These are phyloP conservation scores for Ctenochaetus hawaiiensis DNA, from an alignment of 2,797 vertebrate genomes.

Conservation along the genomic window DNA sequence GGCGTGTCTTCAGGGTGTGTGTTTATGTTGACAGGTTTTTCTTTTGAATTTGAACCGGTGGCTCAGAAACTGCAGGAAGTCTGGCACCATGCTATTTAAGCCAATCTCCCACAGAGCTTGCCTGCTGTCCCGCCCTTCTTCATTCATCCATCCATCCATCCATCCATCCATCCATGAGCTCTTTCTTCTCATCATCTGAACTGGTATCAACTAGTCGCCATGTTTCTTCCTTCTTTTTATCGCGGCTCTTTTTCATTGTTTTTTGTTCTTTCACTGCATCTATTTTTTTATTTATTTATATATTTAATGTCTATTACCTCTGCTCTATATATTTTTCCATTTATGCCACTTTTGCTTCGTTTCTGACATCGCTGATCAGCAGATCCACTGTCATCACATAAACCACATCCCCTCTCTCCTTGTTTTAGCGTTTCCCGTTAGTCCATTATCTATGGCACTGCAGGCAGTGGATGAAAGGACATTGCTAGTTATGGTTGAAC, in stretches of 20 bases:
- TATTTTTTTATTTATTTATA: conserved; percentile 17
- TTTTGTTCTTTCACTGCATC: conserved; percentile 2
- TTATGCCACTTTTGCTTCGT: conserved; percentile 15
- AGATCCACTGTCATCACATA: conserved; percentile 41
- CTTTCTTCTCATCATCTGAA: conserved; percentile 39
- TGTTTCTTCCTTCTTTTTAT: conserved; percentile 9
- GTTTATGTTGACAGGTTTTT: conserved; percentile 71
- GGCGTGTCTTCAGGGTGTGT: conserved; percentile 22
- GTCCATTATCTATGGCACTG: conserved; percentile 73
- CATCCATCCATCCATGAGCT: conserved; percentile 44
- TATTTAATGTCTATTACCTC: background rate
- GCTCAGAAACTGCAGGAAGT: conserved; percentile 61
- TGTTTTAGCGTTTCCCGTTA: conserved; percentile 65
- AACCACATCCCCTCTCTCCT: conserved; percentile 40
- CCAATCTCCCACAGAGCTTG: conserved; percentile 69
- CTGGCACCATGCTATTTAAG: conserved; percentile 73
- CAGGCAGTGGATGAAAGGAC: conserved; percentile 77
- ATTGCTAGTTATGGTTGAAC: conserved; percentile 77
- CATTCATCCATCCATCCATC: conserved; percentile 28
- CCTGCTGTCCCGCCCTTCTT: conserved; percentile 67
- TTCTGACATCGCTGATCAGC: conserved; percentile 51
- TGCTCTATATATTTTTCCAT: background rate
- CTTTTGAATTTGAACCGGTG: conserved; percentile 73
- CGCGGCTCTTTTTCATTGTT: background rate
- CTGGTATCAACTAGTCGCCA: conserved; percentile 21